A percentile compares a stretch with the other conserved stretches of the same genome.
Conservation (phyloP, 2,113 vertebrate species). For the Corythornis madagascariensis region DNA sequence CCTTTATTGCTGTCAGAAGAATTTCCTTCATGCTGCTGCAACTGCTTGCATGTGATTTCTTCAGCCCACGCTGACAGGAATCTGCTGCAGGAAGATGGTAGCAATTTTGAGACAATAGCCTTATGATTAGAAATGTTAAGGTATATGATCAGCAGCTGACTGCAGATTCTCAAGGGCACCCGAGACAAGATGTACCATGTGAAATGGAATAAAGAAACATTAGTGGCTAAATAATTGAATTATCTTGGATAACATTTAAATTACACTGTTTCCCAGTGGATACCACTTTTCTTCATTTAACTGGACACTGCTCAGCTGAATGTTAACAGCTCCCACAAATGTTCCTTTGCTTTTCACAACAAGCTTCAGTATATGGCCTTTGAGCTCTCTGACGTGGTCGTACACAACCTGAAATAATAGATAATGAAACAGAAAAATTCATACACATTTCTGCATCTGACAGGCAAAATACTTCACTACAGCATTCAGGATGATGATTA, state of each 20-base stretch:
- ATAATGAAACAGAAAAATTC: background rate
- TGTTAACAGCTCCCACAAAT: constrained; percentile 81
- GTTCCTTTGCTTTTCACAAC: constrained; percentile 83
- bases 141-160: background rate
- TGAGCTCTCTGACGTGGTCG: constrained; percentile 64
- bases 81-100: background rate
- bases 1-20: background rate
- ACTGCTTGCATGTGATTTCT: background rate
- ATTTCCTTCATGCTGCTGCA: background rate
- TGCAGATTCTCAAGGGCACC: constrained; percentile 25
- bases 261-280: constrained; percentile 74
- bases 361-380: constrained; percentile 79
- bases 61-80: background rate
- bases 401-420: constrained; percentile 79
- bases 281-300: constrained; percentile 84
- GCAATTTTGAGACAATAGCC: background rate
- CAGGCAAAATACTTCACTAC: background rate
- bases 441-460: background rate
- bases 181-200: background rate
- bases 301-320: constrained; percentile 71
- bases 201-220: background rate
- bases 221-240: constrained; percentile 39
- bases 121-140: background rate
- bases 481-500: background rate
- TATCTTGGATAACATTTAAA: constrained; percentile 64